Base-by-base conservation (phyloP, 2,888 invertebrate species). In the Parasteatoda lunata region DNA sequence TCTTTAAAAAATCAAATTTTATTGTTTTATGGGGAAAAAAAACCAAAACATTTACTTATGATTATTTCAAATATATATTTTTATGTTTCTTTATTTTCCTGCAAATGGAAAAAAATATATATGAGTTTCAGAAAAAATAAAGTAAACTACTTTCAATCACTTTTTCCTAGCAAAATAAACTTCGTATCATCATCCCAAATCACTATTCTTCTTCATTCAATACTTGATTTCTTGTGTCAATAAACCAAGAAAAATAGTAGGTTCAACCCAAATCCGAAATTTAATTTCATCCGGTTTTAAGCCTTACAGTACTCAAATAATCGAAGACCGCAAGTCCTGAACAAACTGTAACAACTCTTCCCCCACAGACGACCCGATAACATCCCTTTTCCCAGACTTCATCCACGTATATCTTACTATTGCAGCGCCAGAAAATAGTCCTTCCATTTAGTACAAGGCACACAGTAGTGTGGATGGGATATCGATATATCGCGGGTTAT, bases 401-500 rank as follows among this genome's bases (percentile, higher is more conserved):
- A 59, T 48, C 59, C 80, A 73, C 71, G 83, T 83, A 76, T 59
- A 68, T 77, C 71, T 45, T 72, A 71, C 65, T 52, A 54, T 70
- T 15, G 51, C 65, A 48, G 77, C 66, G 77, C 65, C 30, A 65
- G 83, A 84, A 83, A 84, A 84, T 84, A 71, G 71, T 77, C 83
- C 82, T 59, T 52, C 83, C 83, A 84, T 84, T 84, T 77, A 77
- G 77, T 54, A 59, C 59, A 75, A 72, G 65, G 76, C 3, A n/a
- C 70, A 70, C 4, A 69, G 69, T 51, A 76, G 54, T 76, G 47
- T 54, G 75, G 83, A 77, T 80, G 73, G 73, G 65, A 71, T 80
- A 80, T 80, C 83, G 83, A 84, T 84, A 77, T 71, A 84, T 77
- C 71, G 71, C 77, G 83, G 83, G 83, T 84, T 84, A 84, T 84